phyloP scores from a whole-genome alignment of 1,140 invertebrate genomes.

The Drosophila elegans region DNA sequence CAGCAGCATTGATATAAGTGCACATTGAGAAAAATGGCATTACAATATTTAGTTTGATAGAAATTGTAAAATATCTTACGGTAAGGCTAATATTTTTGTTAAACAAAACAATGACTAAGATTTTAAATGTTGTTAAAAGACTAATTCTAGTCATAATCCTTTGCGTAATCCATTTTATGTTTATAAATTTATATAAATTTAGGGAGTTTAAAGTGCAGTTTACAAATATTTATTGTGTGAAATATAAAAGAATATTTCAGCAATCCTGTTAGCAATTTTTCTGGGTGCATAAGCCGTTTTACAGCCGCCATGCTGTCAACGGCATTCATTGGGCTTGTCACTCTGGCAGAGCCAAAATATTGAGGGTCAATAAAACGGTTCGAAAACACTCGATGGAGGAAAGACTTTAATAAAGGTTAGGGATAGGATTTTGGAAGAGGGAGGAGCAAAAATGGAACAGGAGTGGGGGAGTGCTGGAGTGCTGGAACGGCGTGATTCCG shows the following conservation, averaged over 20 bases:
- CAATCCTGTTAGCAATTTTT: conserved; percentile 2
- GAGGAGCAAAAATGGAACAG: neutral
- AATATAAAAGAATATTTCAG: too few species aligned
- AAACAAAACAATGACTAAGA: too few species aligned
- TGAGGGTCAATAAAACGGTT: conserved; percentile 61
- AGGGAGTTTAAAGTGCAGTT: too few species aligned
- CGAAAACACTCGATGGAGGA: conserved; percentile 15
- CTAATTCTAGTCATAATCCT: too few species aligned
- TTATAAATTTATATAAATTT: too few species aligned
- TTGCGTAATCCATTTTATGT: too few species aligned
- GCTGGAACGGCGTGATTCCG: conserved; percentile 45
- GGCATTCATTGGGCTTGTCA: conserved; percentile 28
- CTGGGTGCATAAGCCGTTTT: conserved; percentile 11
- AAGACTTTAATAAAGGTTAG: conserved; percentile 29
- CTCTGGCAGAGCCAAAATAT: conserved; percentile 38
- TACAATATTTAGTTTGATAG: too few species aligned
- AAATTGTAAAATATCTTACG: too few species aligned
- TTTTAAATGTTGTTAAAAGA: too few species aligned
- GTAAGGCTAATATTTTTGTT: too few species aligned
- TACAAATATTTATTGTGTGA: too few species aligned
- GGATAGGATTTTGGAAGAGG: neutral
- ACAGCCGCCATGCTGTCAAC: conserved; percentile 25
- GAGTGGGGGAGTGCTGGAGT: conserved; percentile 4
- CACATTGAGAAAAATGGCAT: neutral
- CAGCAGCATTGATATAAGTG: neutral